These are phyloP conservation scores for Ophion slaviceki DNA, from an alignment of 2,888 invertebrate species.

Conservation along the genomic window DNA sequence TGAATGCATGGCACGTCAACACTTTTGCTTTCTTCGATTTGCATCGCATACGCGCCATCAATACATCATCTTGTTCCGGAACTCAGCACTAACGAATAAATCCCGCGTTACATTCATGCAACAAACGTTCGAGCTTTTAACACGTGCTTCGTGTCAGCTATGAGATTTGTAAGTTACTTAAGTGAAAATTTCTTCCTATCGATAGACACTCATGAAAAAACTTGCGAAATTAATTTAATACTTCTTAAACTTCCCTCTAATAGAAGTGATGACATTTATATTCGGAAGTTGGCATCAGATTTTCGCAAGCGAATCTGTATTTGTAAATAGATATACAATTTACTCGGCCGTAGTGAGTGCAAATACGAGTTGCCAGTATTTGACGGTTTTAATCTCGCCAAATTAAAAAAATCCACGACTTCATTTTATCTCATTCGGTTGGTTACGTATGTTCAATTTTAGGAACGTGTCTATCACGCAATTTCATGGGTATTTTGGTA, in stretches of 20 bases:
- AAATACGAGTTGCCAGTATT: too few relatives aligned
- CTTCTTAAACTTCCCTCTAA: neutral
- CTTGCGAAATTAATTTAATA: neutral
- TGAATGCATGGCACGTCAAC: slow-evolving; percentile 68
- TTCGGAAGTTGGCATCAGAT: neutral
- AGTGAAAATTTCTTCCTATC: slow-evolving; percentile 25
- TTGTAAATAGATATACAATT: neutral
- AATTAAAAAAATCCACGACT: too few relatives aligned
- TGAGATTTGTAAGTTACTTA: slow-evolving; percentile 5
- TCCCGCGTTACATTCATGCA: slow-evolving; percentile 16
- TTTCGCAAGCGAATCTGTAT: neutral
- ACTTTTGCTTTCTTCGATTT: slow-evolving; percentile 76
- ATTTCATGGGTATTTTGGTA: too few relatives aligned
- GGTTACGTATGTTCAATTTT: too few relatives aligned
- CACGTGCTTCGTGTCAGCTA: slow-evolving; percentile 42
- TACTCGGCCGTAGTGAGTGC: too few relatives aligned
- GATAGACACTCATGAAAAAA: slow-evolving; percentile 8
- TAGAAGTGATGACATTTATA: neutral
- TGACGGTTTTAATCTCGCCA: too few relatives aligned
- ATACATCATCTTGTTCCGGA: slow-evolving; percentile 59
- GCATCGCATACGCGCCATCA: slow-evolving; percentile 69
- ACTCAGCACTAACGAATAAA: slow-evolving; percentile 35
- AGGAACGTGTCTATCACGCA: too few relatives aligned
- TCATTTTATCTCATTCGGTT: too few relatives aligned
- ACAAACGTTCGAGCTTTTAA: slow-evolving; percentile 19